Evolutionary conservation across 2,113 vertebrate genomes (phyloP).

Genomic region (Nannobrachium achirus): DNA sequence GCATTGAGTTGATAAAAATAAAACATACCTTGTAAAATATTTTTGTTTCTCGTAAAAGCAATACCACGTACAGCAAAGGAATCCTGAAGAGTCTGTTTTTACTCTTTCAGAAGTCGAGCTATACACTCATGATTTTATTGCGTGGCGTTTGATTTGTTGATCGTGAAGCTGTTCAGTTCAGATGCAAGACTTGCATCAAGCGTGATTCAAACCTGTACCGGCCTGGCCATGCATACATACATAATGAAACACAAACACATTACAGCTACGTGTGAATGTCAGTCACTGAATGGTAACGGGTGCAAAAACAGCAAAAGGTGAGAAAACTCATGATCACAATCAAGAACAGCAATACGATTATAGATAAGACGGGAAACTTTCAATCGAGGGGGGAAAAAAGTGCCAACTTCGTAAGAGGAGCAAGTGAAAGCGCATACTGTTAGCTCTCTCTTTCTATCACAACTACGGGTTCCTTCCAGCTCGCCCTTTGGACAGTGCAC

Average conservation of each 20-base stretch:
- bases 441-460: conserved; percentile 1
- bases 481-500: neutral
- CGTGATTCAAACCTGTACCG: neutral
- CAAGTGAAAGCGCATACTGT: conserved; percentile 11
- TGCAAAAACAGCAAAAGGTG: conserved; percentile 29
- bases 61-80: neutral
- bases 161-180: neutral
- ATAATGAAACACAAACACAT: conserved; percentile 17
- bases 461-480: conserved; percentile 43
- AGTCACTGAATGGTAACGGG: neutral
- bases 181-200: neutral
- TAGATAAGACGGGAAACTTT: neutral
- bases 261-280: conserved; percentile 34
- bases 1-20: conserved; percentile 22
- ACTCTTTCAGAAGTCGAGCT: no score
- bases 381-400: conserved; percentile 18
- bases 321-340: conserved; percentile 20
- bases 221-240: conserved; percentile 17
- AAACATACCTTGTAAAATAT: neutral
- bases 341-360: conserved; percentile 10
- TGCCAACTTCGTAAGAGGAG: conserved; percentile 18
- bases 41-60: neutral
- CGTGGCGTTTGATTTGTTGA: no score
- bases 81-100: no score
- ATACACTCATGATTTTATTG: no score